Conservation (phyloP, 1,140 invertebrate genomes). For the Gonatopus flavifemur region DNA sequence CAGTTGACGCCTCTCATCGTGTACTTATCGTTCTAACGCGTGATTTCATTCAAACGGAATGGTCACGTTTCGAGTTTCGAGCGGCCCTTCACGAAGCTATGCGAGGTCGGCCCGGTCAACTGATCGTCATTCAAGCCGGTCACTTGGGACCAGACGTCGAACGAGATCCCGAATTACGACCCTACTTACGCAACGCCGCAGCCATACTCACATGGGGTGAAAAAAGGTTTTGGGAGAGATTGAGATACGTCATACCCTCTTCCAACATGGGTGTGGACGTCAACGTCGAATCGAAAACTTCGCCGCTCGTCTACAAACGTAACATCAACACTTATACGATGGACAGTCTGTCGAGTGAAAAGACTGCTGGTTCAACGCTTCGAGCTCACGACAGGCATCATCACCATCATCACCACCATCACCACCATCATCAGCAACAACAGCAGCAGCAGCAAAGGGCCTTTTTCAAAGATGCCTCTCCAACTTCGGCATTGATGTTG, state of each 20-base stretch:
- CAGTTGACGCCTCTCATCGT: conserved; percentile 80
- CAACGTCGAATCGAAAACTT: conserved; percentile 50
- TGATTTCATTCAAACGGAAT: conserved; percentile 84
- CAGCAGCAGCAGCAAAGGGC: too few relatives aligned
- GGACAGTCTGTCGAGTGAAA: conserved; percentile 56
- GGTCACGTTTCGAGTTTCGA: conserved; percentile 81
- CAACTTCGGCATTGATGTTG: conserved; percentile 35
- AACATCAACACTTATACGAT: conserved; percentile 79
- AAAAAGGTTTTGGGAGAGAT: conserved; percentile 88
- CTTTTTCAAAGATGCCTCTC: conserved; percentile 55
- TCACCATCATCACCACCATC: conserved; percentile 40
- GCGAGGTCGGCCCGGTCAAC: conserved; percentile 77
- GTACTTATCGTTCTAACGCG: conserved; percentile 79
- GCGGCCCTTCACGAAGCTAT: conserved; percentile 84
- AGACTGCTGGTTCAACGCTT: conserved; percentile 58
- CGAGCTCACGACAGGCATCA: conserved; percentile 41
- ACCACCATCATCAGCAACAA: conserved; percentile 57
- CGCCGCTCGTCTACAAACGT: conserved; percentile 64
- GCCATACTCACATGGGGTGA: conserved; percentile 84
- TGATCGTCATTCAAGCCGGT: conserved; percentile 85
- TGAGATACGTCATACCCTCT: conserved; percentile 84
- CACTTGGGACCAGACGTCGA: conserved; percentile 76
- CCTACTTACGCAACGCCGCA: conserved; percentile 83
- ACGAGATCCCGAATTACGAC: conserved; percentile 81
- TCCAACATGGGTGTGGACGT: conserved; percentile 36